A percentile compares a stretch with the other conserved stretches of the same genome.
These are phyloP conservation scores for Synodontis membranacea DNA, from an alignment of 2,113 vertebrate genomes.

Conservation along the genomic window DNA sequence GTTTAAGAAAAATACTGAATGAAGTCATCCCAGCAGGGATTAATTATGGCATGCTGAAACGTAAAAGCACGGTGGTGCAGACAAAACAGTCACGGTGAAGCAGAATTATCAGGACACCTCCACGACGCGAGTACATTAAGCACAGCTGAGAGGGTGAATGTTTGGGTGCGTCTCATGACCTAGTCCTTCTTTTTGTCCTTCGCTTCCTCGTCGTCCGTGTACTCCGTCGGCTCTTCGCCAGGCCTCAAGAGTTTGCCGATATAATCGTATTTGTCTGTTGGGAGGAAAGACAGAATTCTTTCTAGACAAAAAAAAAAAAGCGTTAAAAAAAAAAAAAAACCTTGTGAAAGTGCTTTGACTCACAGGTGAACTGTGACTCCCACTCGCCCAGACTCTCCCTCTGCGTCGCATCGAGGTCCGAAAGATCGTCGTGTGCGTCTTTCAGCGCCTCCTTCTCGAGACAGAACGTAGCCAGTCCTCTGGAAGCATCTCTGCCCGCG, in stretches of 20 bases:
- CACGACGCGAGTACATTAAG: conserved; percentile 19
- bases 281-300: neutral
- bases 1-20: conserved; percentile 6
- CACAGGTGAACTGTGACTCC: conserved; percentile 95
- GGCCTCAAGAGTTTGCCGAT: conserved; percentile 93
- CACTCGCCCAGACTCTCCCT: conserved; percentile 91
- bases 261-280: conserved; percentile 90
- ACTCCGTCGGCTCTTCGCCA: conserved; percentile 88
- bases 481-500: conserved; percentile 92
- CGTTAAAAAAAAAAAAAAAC: no score
- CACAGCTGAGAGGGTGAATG: conserved; percentile 45
- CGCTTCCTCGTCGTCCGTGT: conserved; percentile 89
- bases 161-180: conserved; percentile 38
- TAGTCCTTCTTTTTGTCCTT: conserved; percentile 77
- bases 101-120: conserved; percentile 3
- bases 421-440: conserved; percentile 90
- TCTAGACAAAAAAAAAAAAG: neutral
- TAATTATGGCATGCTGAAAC: conserved; percentile 27
- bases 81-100: conserved; percentile 34
- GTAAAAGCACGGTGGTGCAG: neutral
- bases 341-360: conserved; percentile 59
- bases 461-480: conserved; percentile 94
- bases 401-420: conserved; percentile 86
- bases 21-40: conserved; percentile 16
- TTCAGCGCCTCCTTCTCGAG: conserved; percentile 92